Base-by-base conservation (phyloP, 2,888 invertebrate species). In the Drosophila monieri region DNA sequence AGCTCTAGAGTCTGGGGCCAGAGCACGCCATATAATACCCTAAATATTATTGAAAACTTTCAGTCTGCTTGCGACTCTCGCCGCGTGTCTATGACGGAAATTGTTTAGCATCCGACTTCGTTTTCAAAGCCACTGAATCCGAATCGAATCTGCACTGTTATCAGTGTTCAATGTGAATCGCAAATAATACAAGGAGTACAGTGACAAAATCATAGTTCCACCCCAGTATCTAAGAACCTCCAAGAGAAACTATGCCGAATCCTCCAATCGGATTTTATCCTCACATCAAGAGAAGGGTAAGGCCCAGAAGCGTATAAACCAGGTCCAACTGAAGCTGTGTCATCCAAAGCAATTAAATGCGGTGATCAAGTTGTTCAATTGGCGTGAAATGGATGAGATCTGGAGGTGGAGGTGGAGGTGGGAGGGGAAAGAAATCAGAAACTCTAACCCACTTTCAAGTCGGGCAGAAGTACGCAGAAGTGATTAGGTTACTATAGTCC, bases 211-310 rank as follows among this genome's bases (percentile, higher is more conserved):
- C 32, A n/a, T 0, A n/a, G 39, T 39, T 2, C 18, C 14, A 10
- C 15, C 15, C 23, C 3, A 51, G 15, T 14, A 41, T 14, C 12
- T n/a, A 6, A 6, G 6, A 21, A 44, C 18, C 18, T 14, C 32
- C 30, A 6, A 1, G 14, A 35, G 6, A 35, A 35, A 35, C 27
- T 27, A 89, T 89, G 89, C 90, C 89, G 52, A 89, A 89, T 75
- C 89, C 85, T 37, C 72, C 89, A 10, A 84, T 86, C 66, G 90
- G 90, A 37, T 84, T 88, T 60, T 89, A 77, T 79, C 78, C 90
- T 2, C 77, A 76, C 21, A 66, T 85, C 32, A 90, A 89, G 49
- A 69, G 90, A 69, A 86, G 85, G 81, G 89, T 89, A 85, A 73
- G 78, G 32, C 27, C 3, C 0, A 27, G 8, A 2, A 27, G 27